A percentile compares a stretch with the other conserved stretches of the same genome.
Evolutionary conservation across 2,113 vertebrate species (phyloP).

Genomic region (Craseonycteris thonglongyai): DNA sequence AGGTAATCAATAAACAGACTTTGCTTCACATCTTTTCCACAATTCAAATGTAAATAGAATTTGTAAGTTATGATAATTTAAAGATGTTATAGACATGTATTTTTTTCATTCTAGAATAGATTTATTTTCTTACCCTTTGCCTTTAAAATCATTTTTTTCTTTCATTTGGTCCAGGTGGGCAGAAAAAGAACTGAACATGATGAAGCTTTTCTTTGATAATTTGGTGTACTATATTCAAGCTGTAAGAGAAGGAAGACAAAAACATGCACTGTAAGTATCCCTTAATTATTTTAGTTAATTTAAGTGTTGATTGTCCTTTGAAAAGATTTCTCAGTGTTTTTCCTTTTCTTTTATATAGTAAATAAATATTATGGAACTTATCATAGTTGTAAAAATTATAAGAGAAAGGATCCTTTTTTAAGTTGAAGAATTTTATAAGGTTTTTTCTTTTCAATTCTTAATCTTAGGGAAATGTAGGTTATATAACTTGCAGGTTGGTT

Average conservation of each 20-base stretch:
- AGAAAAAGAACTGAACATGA: constrained; percentile 99
- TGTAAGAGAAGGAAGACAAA: constrained; percentile 91
- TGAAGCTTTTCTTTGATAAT: constrained; percentile 99
- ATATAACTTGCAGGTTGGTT: neutral
- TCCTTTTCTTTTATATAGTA: neutral
- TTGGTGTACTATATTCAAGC: constrained; percentile 97
- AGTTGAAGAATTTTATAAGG: neutral
- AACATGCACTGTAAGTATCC: constrained; percentile 94
- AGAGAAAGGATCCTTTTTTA: neutral
- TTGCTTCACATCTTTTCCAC: neutral
- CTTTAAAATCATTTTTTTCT: constrained; percentile 49
- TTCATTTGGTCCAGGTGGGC: constrained; percentile 90
- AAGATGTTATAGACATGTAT: neutral
- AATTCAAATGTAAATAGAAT: neutral
- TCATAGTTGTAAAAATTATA: neutral
- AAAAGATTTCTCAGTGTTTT: neutral
- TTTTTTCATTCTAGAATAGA: neutral
- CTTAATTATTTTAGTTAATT: neutral
- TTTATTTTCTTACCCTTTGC: neutral
- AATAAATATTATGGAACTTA: neutral
- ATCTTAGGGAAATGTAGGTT: neutral
- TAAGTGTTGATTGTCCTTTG: neutral
- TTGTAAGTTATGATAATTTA: neutral
- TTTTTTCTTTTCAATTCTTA: neutral
- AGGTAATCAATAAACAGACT: neutral